A percentile compares a stretch with the other conserved stretches of the same genome.
phyloP scores from a whole-genome alignment of 2,888 invertebrate species.

The Stramonita haemastoma region DNA sequence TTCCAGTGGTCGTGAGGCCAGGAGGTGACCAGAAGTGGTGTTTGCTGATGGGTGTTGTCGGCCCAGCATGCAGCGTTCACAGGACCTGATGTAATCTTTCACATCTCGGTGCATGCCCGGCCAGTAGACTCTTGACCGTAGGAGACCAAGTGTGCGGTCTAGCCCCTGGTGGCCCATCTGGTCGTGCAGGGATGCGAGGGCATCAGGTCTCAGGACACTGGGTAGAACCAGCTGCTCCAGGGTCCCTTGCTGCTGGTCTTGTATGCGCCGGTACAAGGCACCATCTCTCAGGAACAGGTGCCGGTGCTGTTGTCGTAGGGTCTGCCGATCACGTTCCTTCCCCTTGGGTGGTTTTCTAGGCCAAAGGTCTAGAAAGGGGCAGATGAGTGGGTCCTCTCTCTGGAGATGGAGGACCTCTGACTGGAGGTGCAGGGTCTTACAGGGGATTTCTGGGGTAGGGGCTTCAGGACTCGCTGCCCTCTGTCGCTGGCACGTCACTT shows the following conservation, averaged over 20 bases:
- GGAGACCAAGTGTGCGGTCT: constrained; percentile 50
- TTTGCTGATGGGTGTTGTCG: constrained; percentile 30
- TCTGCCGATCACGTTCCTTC: no score
- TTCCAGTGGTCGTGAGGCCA: constrained; percentile 52
- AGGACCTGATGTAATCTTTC: constrained; percentile 47
- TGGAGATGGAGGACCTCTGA: no score
- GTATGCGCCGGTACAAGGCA: no score
- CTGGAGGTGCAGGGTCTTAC: no score
- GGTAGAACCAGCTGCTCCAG: not conserved
- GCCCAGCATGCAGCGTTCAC: constrained; percentile 52
- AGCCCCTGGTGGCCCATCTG: constrained; percentile 48
- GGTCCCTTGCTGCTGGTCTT: not conserved
- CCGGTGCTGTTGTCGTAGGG: no score
- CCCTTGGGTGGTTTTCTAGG: no score
- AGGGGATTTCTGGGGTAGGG: no score
- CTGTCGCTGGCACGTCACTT: no score
- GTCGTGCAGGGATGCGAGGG: constrained; percentile 43
- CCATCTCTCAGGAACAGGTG: no score
- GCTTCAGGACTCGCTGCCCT: no score
- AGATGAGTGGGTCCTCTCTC: no score
- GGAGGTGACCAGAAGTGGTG: constrained; percentile 41
- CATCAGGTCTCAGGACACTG: not conserved
- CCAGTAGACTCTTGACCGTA: constrained; percentile 54
- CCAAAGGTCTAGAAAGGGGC: no score
- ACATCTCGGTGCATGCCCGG: constrained; percentile 50